A percentile compares a stretch with the other conserved stretches of the same genome.
Evolutionary conservation across 2,888 invertebrate genomes (phyloP).

Genomic region (Pammene aurita): DNA sequence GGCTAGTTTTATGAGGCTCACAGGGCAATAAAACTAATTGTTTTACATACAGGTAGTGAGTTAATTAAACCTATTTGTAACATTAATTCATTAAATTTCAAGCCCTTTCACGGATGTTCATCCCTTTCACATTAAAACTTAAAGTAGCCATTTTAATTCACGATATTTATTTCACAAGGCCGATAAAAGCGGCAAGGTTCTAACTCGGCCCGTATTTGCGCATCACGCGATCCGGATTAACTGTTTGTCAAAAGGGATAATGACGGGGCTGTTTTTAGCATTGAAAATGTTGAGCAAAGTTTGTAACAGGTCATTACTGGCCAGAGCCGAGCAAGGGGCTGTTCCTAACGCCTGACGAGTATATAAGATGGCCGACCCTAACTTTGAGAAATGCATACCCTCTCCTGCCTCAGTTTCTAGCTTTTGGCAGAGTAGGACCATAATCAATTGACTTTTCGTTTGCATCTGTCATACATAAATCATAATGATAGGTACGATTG

Average conservation of each 20-base stretch:
- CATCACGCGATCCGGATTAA: conserved; percentile 26
- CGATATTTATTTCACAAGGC: conserved; percentile 4
- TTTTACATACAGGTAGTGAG: no score
- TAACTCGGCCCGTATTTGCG: conserved; percentile 10
- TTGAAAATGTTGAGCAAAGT: conserved; percentile 13
- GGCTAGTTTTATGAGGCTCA: no score
- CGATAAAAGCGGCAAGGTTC: conserved; percentile 2
- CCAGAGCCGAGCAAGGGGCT: neutral
- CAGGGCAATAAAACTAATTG: no score
- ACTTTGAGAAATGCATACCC: no score
- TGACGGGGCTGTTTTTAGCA: conserved; percentile 19
- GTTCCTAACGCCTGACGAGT: neutral
- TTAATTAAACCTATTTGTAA: no score
- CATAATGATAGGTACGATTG: no score
- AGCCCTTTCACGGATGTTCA: neutral
- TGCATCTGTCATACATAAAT: no score
- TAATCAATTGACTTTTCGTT: no score
- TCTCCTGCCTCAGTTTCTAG: no score
- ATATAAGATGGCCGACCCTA: no score
- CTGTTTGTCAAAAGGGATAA: conserved; percentile 25
- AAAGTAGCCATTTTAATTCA: neutral
- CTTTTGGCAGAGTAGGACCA: no score
- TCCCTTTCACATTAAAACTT: neutral
- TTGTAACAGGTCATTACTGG: conserved; percentile 9
- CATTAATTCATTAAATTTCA: no score